Base-by-base conservation (phyloP, 2,113 vertebrate genomes). In the Pitta sordida region DNA sequence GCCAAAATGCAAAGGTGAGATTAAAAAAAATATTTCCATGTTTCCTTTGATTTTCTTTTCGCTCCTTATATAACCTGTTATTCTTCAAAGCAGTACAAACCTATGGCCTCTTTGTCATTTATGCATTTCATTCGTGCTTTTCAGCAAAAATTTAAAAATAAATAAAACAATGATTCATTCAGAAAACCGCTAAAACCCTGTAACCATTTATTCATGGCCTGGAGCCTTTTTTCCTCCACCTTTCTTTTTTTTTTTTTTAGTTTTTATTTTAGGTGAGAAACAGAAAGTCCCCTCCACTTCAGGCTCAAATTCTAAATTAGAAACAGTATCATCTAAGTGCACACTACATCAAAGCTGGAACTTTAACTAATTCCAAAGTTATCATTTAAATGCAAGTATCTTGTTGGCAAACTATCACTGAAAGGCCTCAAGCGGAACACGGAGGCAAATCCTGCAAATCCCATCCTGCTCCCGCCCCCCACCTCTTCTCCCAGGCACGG, bases 301-400 rank as follows among this genome's bases (percentile, higher is more conserved):
- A 68, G 30, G 19, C 70, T 76, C 19, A 5, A 46, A 75, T 67
- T 73, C 26, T 83, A 41, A 56, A 64, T 37, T 41, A 60, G 49
- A 90, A 44, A 76, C 44, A 71, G 11, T 55, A 73, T 52, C 6
- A 73, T 65, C 58, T 65, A 62, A 82, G 64, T 7, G 1, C 26
- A 73, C 7, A 29, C 18, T 83, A 67, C 67, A 85, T 80, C 65
- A 87, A 91, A 90, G 74, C 58, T 46, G 8, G 46, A 6, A 55
- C 46, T 65, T 83, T 83, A 83, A 26, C 68, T 84, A 79, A 73
- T 80, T 59, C 41, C 30, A 37, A 23, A 37, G 27, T 76, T 83
- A 74, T 74, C 86, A 85, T 94, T 77, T 74, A 87, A 93, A 91
- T n/a, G 30, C 15, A 70, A 30, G 51, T 65, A 92, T 87, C 80